Percentiles rank a stretch among this genome's conserved stretches.
Evolutionary conservation across 2,113 vertebrate genomes (phyloP).

Genomic region (Lepisosteus osseus): DNA sequence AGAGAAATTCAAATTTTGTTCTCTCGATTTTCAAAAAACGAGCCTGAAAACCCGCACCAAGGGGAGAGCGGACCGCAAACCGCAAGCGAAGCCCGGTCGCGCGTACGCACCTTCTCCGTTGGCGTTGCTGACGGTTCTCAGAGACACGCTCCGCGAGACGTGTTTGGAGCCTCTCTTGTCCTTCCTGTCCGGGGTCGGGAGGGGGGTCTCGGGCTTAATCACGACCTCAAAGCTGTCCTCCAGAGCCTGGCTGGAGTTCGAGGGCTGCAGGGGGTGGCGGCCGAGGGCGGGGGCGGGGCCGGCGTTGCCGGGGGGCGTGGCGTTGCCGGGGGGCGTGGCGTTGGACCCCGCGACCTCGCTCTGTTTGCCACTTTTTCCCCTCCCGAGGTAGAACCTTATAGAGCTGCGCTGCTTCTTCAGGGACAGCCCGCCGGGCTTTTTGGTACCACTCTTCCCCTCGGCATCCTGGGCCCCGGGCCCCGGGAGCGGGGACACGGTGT

Average conservation of each 20-base stretch:
- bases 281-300: no score
- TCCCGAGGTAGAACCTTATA: slow-evolving; percentile 52
- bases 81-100: no score
- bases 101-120: slow-evolving; percentile 27
- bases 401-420: slow-evolving; percentile 54
- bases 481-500: slow-evolving; percentile 18
- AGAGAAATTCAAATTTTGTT: not conserved
- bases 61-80: no score
- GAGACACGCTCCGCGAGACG: slow-evolving; percentile 33
- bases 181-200: slow-evolving; percentile 25
- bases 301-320: not conserved
- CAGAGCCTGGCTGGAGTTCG: slow-evolving; percentile 7
- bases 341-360: slow-evolving; percentile 18
- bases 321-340: not conserved
- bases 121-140: slow-evolving; percentile 23
- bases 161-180: slow-evolving; percentile 24
- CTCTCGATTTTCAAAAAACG: no score
- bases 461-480: slow-evolving; percentile 9
- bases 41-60: no score
- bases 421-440: not conserved
- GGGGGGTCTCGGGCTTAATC: not conserved
- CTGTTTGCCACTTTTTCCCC: slow-evolving; percentile 35
- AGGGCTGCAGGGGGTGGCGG: no score
- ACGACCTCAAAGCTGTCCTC: slow-evolving; percentile 53
- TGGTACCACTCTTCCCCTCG: slow-evolving; percentile 15